Percentiles rank a stretch among this genome's conserved stretches.
Conservation (phyloP, 1,140 invertebrate genomes). For the Antheraea mylitta region DNA sequence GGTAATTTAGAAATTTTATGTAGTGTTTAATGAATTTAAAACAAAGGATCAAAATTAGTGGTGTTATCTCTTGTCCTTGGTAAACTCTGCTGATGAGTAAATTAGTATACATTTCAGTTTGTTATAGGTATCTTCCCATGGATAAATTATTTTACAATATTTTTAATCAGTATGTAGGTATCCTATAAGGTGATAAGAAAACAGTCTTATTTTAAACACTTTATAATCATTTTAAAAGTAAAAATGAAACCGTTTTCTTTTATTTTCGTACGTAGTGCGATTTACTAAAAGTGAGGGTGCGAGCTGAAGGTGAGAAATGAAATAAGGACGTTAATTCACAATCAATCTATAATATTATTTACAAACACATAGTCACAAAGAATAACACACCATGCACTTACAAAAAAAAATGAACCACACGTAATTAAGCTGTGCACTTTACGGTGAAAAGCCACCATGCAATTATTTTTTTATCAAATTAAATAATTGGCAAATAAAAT, state of each 20-base stretch:
- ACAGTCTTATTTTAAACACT: neutral
- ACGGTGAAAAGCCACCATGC: conserved; percentile 72
- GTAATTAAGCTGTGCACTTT: conserved; percentile 61
- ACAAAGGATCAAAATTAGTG: conserved; percentile 26
- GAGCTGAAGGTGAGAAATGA: conserved; percentile 65
- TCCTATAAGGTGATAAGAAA: neutral
- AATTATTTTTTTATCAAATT: conserved; percentile 42
- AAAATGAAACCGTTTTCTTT: conserved; percentile 1
- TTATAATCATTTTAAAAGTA: conserved; percentile 1
- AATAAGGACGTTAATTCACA: conserved; percentile 75
- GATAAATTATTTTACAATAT: conserved; percentile 12
- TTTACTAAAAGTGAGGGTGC: conserved; percentile 13
- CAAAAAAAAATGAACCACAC: conserved; percentile 53
- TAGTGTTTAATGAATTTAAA: neutral
- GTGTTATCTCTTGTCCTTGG: conserved; percentile 25
- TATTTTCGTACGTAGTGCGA: conserved; percentile 11
- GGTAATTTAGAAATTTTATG: conserved; percentile 1
- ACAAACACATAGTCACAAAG: conserved; percentile 61
- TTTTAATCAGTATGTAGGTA: conserved; percentile 14
- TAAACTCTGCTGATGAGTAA: conserved; percentile 6
- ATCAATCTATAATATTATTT: conserved; percentile 71
- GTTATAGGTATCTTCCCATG: conserved; percentile 7
- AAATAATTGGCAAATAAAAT: conserved; percentile 34
- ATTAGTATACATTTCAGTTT: conserved; percentile 18
- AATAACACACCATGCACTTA: conserved; percentile 77